Conservation (phyloP, 2,113 vertebrate genomes). For the Antechinus flavipes region DNA sequence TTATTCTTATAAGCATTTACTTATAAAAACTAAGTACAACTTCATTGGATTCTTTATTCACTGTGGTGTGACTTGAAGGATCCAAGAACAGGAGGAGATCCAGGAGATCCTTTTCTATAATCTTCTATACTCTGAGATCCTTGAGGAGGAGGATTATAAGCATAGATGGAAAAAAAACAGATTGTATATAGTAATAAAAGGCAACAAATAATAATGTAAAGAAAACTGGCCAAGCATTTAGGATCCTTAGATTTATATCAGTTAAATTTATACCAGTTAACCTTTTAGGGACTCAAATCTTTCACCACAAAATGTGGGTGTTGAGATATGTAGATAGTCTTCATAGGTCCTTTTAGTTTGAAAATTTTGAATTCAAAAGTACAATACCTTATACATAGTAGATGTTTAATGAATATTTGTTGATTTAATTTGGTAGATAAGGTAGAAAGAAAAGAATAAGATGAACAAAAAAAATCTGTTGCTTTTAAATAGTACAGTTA, state of each 20-base stretch:
- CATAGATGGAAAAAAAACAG: not conserved
- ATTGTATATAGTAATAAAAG: conserved; percentile 17
- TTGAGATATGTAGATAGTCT: not conserved
- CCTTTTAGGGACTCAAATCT: not conserved
- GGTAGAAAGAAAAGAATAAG: conserved; percentile 30
- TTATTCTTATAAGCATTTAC: not conserved
- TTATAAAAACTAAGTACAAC: not conserved
- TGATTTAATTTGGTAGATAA: conserved; percentile 7
- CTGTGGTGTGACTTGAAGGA: not conserved
- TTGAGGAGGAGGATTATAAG: not conserved
- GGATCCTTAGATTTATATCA: not conserved
- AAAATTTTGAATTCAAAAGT: not conserved
- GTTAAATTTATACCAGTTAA: not conserved
- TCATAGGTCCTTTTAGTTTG: not conserved
- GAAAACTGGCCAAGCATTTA: not conserved
- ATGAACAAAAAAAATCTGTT: conserved; percentile 58
- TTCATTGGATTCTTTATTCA: not conserved
- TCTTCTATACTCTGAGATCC: not conserved
- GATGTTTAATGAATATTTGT: not conserved
- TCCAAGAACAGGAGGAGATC: not conserved
- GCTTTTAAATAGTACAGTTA: conserved; percentile 56
- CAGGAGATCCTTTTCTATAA: not conserved
- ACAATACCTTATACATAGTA: not conserved
- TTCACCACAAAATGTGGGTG: not conserved
- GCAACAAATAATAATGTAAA: not conserved